Evolutionary conservation across 2,113 vertebrate genomes (phyloP), one percentile per base, ranked within the genome.

Genomic region (Chunga burmeisteri): DNA sequence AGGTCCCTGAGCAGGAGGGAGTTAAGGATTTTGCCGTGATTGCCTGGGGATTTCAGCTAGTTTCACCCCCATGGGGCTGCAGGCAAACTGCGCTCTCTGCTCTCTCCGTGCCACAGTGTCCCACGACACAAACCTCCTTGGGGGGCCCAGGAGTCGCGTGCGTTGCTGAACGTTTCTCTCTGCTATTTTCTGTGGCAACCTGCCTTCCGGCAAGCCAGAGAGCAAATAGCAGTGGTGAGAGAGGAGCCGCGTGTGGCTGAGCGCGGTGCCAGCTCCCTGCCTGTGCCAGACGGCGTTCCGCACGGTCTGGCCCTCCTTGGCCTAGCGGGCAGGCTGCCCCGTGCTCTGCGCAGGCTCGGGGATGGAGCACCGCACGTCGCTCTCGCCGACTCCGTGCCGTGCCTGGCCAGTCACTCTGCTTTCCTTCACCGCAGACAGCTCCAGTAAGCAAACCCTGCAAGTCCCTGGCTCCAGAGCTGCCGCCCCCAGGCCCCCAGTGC

Each of bases 401-500:
- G 65, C 59, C 50, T 29, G 46, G 36, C 17, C 11, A 3, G 3
- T 62, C 75, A 87, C 90, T 18, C 79, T 21, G 46, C 56, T 94
- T 47, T 66, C 86, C 49, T 95, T 61, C 95, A 7, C 96, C 81
- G 2, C 97, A 99, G 99, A 99, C 58, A 95, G 98, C 68, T 96
- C 98, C 13, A 92, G 97, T 58, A 98, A 99, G 82, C 98, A 98
- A 25, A 98, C 98, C 5, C 96, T 99, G 17, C 98, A 98, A 42
- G 98, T 98, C 11, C 98, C 99, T 0, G 98, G 98, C 44, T 97
- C 98, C 74, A 97, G 99, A 77, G 97, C 99, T 11, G 97, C 98
- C 1, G 98, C 99, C 34, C 99, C 99, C 13, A 98, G 98, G 40
- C 98, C 98, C n/a, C 98, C 98, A 0, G 95, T 97, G 44, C 81